Evolutionary conservation across 2,888 invertebrate genomes (phyloP).

Genomic region (Limnephilus rhombicus): DNA sequence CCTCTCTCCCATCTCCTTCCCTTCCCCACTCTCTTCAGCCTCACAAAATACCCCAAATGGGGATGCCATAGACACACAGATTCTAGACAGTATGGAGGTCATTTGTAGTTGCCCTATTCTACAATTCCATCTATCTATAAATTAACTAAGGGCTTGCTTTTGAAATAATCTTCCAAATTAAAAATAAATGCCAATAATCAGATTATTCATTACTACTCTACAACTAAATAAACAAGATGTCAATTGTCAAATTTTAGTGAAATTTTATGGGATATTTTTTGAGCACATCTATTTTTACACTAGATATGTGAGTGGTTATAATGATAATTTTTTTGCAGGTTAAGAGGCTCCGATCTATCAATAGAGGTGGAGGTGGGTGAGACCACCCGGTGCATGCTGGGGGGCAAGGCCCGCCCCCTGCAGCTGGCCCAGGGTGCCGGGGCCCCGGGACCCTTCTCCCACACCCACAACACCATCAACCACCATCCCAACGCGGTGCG

Average conservation of each 20-base stretch:
- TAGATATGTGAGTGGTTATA: neutral
- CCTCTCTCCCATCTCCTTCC: too few species aligned
- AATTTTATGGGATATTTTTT: neutral
- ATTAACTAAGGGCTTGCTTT: neutral
- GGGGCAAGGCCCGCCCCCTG: constrained; percentile 83
- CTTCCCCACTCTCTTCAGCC: too few species aligned
- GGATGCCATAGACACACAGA: too few species aligned
- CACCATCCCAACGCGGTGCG: constrained; percentile 72
- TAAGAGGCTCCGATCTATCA: constrained; percentile 83
- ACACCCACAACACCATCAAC: constrained; percentile 77
- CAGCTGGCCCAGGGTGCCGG: constrained; percentile 70
- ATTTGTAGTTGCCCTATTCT: neutral
- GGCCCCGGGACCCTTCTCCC: constrained; percentile 72
- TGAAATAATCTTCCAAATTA: too few species aligned
- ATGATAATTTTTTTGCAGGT: constrained; percentile 74
- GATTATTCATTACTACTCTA: too few species aligned
- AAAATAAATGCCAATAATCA: too few species aligned
- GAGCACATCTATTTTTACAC: neutral
- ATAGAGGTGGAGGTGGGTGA: constrained; percentile 86
- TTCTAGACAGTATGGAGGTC: neutral
- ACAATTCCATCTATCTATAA: neutral
- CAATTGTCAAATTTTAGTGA: too few species aligned
- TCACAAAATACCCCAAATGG: too few species aligned
- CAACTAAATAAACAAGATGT: neutral
- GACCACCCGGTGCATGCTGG: constrained; percentile 89